These are phyloP conservation scores for Leptothorax acervorum DNA, from an alignment of 2,888 invertebrate genomes.

Conservation along the genomic window DNA sequence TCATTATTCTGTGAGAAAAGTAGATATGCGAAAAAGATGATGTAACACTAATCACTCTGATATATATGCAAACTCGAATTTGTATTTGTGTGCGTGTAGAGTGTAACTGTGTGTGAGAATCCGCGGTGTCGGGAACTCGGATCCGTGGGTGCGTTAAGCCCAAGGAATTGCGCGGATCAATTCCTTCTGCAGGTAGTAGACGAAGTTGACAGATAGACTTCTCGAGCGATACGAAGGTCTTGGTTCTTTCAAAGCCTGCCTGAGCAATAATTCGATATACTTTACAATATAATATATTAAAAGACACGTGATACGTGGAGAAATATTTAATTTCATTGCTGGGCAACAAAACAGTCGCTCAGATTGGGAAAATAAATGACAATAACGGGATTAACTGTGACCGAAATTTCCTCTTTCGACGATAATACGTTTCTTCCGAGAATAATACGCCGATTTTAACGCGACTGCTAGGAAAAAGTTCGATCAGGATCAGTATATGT, in stretches of 20 bases:
- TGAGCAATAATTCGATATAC: neutral
- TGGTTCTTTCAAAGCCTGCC: neutral
- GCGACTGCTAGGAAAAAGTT: slow-evolving; percentile 5
- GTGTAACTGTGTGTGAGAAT: no score
- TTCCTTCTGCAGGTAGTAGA: no score
- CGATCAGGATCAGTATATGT: neutral
- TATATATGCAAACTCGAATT: no score
- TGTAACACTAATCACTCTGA: no score
- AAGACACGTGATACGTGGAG: neutral
- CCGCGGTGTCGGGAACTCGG: no score
- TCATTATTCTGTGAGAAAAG: no score
- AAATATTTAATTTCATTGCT: neutral
- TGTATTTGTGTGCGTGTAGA: no score
- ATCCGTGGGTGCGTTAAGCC: no score
- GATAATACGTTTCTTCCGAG: neutral
- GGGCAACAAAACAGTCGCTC: neutral
- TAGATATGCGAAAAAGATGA: no score
- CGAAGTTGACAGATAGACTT: neutral
- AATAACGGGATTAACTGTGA: neutral
- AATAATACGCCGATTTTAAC: neutral
- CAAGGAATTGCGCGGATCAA: no score
- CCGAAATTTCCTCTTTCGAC: neutral
- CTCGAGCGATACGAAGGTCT: neutral
- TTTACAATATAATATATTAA: neutral
- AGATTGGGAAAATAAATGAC: neutral